These are phyloP conservation scores for Mastomys natalensis DNA, from an alignment of 2,113 vertebrate genomes.

Conservation along the genomic window DNA sequence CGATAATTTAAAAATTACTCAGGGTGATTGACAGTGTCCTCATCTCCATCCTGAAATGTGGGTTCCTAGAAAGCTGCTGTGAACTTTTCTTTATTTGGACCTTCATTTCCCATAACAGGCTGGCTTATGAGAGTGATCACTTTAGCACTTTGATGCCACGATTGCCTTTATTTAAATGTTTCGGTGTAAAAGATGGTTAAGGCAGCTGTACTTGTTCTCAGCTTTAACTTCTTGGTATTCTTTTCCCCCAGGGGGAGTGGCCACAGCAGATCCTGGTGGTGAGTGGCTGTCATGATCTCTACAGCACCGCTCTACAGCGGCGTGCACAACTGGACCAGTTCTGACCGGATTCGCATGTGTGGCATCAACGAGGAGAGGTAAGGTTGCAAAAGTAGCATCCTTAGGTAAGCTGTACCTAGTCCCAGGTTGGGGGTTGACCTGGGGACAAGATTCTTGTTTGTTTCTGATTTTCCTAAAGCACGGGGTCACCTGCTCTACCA, in stretches of 20 bases:
- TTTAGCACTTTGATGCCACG: background rate
- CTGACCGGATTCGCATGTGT: constrained; percentile 90
- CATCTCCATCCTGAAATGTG: constrained; percentile 50
- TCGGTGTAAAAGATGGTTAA: constrained; percentile 16
- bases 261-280: constrained; percentile 80
- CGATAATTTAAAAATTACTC: constrained; percentile 66
- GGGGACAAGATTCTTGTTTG: background rate
- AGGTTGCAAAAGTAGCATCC: constrained; percentile 65
- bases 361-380: constrained; percentile 92
- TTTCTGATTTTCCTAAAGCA: constrained; percentile 40
- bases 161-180: constrained; percentile 36
- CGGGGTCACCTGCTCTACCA: background rate
- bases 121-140: constrained; percentile 44
- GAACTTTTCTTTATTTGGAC: constrained; percentile 8
- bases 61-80: constrained; percentile 63
- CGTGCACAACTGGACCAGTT: constrained; percentile 88
- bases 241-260: constrained; percentile 84
- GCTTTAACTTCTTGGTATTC: constrained; percentile 63
- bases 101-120: constrained; percentile 29
- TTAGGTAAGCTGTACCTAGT: background rate
- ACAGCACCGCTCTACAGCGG: constrained; percentile 88
- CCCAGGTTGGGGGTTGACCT: background rate
- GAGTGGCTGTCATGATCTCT: constrained; percentile 91
- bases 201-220: background rate
- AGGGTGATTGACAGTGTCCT: constrained; percentile 63